Conservation (phyloP, 2,888 invertebrate species). For the Lasioglossum zephyrum region DNA sequence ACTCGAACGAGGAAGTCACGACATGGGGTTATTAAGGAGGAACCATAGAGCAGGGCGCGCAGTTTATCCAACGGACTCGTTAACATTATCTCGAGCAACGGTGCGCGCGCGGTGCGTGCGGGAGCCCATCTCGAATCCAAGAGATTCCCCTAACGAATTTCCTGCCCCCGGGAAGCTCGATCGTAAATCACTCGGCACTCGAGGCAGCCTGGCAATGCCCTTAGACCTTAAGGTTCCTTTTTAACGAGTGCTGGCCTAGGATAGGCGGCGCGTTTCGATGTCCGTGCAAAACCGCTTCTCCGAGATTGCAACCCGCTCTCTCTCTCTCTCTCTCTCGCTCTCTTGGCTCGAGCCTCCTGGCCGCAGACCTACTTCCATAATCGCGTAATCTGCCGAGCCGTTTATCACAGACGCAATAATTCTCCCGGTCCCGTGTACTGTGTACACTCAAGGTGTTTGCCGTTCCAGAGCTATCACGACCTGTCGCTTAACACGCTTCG, state of each 20-base stretch:
- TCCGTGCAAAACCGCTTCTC: constrained; percentile 49
- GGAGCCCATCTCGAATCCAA: constrained; percentile 78
- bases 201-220: constrained; percentile 66
- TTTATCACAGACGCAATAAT: constrained; percentile 62
- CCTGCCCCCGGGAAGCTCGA: constrained; percentile 78
- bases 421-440: constrained; percentile 34
- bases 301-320: constrained; percentile 43
- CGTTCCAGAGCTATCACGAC: constrained; percentile 38
- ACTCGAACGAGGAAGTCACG: constrained; percentile 75
- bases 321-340: not conserved
- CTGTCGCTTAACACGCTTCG: constrained; percentile 46
- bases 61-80: constrained; percentile 76
- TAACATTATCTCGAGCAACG: constrained; percentile 77
- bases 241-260: constrained; percentile 58
- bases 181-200: constrained; percentile 79
- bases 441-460: constrained; percentile 51
- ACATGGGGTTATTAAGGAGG: constrained; percentile 78
- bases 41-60: constrained; percentile 67
- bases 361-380: constrained; percentile 62
- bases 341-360: constrained; percentile 1
- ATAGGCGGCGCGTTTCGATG: constrained; percentile 50
- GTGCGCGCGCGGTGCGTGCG: constrained; percentile 75
- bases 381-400: constrained; percentile 60
- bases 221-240: constrained; percentile 62
- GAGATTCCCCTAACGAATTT: constrained; percentile 81